Evolutionary conservation across 2,797 vertebrate species (phyloP), one percentile per base, ranked within the genome.

Genomic region (Pterois miles): DNA sequence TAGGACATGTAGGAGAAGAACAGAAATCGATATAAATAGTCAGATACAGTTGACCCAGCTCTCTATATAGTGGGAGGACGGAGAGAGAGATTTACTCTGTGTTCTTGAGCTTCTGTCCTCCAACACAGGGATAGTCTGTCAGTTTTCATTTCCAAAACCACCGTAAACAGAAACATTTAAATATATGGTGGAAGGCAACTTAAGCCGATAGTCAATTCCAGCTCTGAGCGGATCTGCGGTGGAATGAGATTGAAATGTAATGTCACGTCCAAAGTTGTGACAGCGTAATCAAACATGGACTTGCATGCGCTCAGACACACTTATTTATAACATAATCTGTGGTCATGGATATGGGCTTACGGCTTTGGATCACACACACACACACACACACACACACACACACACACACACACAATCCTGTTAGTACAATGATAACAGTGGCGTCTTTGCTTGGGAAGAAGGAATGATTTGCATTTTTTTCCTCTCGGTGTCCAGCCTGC

Each of bases 311-410:
- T 80, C 53, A 71, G 56, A 79, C 62, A 54, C 79, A 71, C 71
- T 83, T 91, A 92, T 91, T 89, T 86, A 85, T 83, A 91, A 78
- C 80, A 63, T 91, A 89, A 93, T 92, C 88, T 90, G 59, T 62
- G 62, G 82, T 80, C 73, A 79, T 86, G 82, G 86, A 80, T 82
- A 69, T 75, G 69, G 70, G 76, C 18, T 90, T 82, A 84, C 48
- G 23, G 74, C 74, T 88, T 58, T 84, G 81, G 70, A 76, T 84
- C 60, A n/a, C n/a, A 38, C 53, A 59, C 57, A 71, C 71, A 59
- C 65, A 62, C 36, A 70, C 40, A 78, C 50, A 60, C 53, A 80
- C 23, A 64, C 43, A 60, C 53, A 72, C 71, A 25, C 64, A 57
- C 27, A 25, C 36, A 43, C 34, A 38, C 46, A 46, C 70, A 65